Evolutionary conservation across 2,888 invertebrate species (phyloP).

Genomic region (Lasiommata megera): DNA sequence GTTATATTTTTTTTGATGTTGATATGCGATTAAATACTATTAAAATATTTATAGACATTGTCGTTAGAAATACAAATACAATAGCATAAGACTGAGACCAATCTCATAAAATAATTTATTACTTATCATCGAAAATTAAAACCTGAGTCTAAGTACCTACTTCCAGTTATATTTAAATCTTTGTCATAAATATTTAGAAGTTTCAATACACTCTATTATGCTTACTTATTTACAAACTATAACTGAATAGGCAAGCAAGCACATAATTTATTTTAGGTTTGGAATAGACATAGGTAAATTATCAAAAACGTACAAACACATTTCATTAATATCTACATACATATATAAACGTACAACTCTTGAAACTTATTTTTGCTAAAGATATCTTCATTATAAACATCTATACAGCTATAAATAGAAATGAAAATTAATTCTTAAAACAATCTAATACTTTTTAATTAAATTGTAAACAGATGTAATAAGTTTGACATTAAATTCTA

Average conservation of each 20-base stretch:
- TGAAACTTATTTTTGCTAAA: slow-evolving; percentile 14
- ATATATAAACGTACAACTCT: not conserved
- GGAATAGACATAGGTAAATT: not conserved
- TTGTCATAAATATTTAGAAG: not conserved
- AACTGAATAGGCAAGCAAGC: not conserved
- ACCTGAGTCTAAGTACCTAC: not conserved
- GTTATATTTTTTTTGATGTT: slow-evolving; percentile 25
- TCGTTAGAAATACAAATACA: slow-evolving; percentile 26
- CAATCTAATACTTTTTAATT: not conserved
- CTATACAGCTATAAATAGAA: not conserved
- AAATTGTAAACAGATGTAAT: not conserved
- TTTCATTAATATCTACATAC: not conserved
- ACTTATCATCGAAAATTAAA: slow-evolving; percentile 10
- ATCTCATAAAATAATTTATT: slow-evolving; percentile 44
- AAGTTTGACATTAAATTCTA: slow-evolving; percentile 8
- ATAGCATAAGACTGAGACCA: slow-evolving; percentile 71
- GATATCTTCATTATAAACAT: not conserved
- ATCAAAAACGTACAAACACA: slow-evolving; percentile 2
- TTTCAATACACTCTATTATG: not conserved
- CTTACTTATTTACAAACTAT: slow-evolving; percentile 1
- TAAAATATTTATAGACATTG: slow-evolving; percentile 14
- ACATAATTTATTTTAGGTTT: not conserved
- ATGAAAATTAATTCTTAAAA: not conserved
- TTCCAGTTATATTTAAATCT: slow-evolving; percentile 4
- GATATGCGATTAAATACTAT: slow-evolving; percentile 16